Evolutionary conservation across 2,797 vertebrate genomes (phyloP), one percentile per base, ranked within the genome.

Genomic region (Phrynocephalus vlangalii): DNA sequence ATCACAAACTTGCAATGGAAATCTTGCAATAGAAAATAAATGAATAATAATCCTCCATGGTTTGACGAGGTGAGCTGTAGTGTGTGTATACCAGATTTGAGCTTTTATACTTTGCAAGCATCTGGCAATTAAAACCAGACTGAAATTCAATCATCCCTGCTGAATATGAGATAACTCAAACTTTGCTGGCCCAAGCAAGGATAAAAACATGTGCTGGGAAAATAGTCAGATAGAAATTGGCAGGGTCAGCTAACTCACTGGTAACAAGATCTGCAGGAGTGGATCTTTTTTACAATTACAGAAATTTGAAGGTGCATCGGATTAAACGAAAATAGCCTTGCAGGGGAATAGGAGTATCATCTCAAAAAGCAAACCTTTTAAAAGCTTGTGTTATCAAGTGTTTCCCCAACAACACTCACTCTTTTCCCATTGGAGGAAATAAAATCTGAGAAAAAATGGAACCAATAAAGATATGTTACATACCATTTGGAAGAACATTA

Each of bases 131-230:
- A 76, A 10, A 85, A n/a, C 16, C 70, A 75, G 67, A 30, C 44
- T 88, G 78, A 85, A 56, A 85, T 88, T 22, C 67, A 76, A 56
- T 68, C 72, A 88, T 52, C 85, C 79, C 48, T 76, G 83, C 70
- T 81, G 87, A 88, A 88, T 76, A 88, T 81, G 71, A 85, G 78
- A 85, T 85, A 85, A 85, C 48, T 76, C 78, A 88, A 76, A 81
- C 48, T 76, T 81, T 88, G 87, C 78, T 88, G 78, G 71, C 44
- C n/a, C 1, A 76, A 68, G 30, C 70, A 68, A 85, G 78, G 60
- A 85, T 67, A 81, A 75, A 44, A 88, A 78, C 44, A 68, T 88
- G 70, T 67, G 56, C 52, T 68, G 83, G 81, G 81, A 84, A 48
- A 56, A 76, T 81, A 88, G 78, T 24, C 15, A 22, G 44, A 56